These are phyloP conservation scores for Carlito syrichta DNA, from an alignment of 2,113 vertebrate genomes.

Conservation along the genomic window DNA sequence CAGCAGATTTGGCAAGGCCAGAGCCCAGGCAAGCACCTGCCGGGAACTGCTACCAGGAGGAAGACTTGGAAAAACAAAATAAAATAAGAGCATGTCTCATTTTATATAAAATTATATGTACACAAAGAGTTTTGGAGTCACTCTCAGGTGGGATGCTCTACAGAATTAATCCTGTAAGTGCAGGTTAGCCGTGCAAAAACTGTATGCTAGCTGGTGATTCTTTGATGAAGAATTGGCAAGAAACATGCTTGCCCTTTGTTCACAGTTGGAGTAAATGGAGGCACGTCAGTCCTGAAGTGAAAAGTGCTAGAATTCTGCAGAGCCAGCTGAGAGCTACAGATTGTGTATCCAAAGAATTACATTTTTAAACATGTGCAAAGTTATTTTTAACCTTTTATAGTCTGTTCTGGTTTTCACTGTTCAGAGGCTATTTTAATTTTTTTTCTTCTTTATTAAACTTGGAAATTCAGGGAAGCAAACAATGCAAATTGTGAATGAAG, in stretches of 20 bases:
- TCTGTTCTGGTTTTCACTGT: constrained; percentile 42
- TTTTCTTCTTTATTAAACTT: neutral
- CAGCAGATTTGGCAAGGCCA: neutral
- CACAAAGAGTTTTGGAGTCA: neutral
- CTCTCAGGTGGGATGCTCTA: neutral
- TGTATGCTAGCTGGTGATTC: accelerated
- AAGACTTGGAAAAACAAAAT: too few relatives aligned
- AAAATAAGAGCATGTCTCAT: too few relatives aligned
- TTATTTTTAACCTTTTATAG: constrained; percentile 65
- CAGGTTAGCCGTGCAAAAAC: accelerated
- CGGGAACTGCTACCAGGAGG: neutral
- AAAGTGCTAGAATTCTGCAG: neutral
- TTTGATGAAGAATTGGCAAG: neutral
- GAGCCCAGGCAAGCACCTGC: neutral
- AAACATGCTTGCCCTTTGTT: neutral
- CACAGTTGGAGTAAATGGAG: neutral
- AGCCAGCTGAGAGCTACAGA: constrained; percentile 43
- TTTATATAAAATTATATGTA: neutral
- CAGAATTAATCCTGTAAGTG: neutral
- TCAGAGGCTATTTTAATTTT: constrained; percentile 4
- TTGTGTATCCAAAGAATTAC: constrained; percentile 27
- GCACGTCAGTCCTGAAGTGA: neutral
- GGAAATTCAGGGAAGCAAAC: neutral
- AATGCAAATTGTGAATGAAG: constrained; percentile 3
- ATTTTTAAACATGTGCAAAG: constrained; percentile 45